Evolutionary conservation across 2,797 vertebrate genomes (phyloP).

Genomic region (Megalops cyprinoides): DNA sequence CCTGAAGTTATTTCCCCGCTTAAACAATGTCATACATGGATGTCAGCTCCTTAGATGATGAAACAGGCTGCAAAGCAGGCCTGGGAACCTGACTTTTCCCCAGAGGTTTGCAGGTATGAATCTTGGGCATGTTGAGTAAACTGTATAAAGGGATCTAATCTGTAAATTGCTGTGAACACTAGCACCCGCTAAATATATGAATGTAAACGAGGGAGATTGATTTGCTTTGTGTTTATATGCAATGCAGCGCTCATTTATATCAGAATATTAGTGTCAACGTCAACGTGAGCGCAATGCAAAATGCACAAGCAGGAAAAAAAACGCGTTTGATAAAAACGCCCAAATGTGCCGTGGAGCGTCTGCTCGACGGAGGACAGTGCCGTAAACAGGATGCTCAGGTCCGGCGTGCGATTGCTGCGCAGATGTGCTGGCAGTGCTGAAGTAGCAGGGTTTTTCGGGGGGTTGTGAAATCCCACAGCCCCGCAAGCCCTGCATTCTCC

Average conservation of each 20-base stretch:
- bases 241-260: not conserved
- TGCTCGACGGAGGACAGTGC: not conserved
- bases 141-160: too few relatives aligned
- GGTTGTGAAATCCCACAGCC: conserved; percentile 2
- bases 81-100: too few relatives aligned
- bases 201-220: too few relatives aligned
- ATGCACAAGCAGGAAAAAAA: not conserved
- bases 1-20: not conserved
- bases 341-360: not conserved
- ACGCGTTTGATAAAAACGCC: too few relatives aligned
- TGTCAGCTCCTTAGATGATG: too few relatives aligned
- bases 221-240: not conserved
- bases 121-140: too few relatives aligned
- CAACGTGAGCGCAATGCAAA: not conserved
- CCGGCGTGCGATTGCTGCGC: too few relatives aligned
- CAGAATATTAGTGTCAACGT: not conserved
- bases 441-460: conserved; percentile 38
- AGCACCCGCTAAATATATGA: too few relatives aligned
- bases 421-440: conserved; percentile 49
- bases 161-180: too few relatives aligned
- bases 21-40: too few relatives aligned
- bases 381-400: conserved; percentile 10
- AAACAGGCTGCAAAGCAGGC: too few relatives aligned
- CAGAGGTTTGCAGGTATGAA: too few relatives aligned
- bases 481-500: not conserved